A percentile compares a stretch with the other conserved stretches of the same genome.
These are phyloP conservation scores for Cettia cetti DNA, from an alignment of 2,113 vertebrate genomes.

Conservation along the genomic window DNA sequence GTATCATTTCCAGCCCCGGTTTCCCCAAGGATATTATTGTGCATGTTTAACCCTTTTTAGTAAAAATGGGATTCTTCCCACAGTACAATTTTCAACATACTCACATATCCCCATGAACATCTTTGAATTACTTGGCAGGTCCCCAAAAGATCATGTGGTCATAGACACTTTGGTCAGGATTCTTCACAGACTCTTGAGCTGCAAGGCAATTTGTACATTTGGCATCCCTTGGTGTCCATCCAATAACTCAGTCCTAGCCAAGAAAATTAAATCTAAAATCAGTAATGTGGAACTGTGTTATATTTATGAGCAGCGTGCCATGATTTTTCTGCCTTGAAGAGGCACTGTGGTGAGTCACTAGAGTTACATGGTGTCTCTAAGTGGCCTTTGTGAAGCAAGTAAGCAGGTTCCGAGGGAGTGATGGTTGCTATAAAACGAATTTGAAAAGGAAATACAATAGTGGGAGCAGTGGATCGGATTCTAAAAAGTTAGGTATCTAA, in stretches of 20 bases:
- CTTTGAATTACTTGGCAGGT: background rate
- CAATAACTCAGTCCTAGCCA: conserved; percentile 5
- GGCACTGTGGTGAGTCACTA: background rate
- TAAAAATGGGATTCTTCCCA: background rate
- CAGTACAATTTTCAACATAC: background rate
- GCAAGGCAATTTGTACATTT: conserved; percentile 16
- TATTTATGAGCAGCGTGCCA: background rate
- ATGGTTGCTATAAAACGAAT: background rate
- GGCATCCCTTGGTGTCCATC: conserved; percentile 27
- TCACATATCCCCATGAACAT: background rate
- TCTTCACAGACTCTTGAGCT: conserved; percentile 10
- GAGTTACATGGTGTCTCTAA: background rate
- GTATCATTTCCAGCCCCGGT: background rate
- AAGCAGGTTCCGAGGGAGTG: background rate
- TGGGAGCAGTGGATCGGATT: background rate
- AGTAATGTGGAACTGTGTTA: background rate
- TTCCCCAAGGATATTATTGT: background rate
- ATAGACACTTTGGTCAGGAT: background rate
- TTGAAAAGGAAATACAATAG: conserved; percentile 11
- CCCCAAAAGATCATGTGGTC: background rate
- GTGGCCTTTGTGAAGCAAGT: background rate
- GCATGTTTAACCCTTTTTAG: background rate
- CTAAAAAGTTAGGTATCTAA: background rate
- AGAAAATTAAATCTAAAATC: conserved; percentile 36
- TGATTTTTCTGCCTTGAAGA: conserved; percentile 41